These are phyloP conservation scores for Otus sunia DNA, from an alignment of 2,113 vertebrate species.

Conservation along the genomic window DNA sequence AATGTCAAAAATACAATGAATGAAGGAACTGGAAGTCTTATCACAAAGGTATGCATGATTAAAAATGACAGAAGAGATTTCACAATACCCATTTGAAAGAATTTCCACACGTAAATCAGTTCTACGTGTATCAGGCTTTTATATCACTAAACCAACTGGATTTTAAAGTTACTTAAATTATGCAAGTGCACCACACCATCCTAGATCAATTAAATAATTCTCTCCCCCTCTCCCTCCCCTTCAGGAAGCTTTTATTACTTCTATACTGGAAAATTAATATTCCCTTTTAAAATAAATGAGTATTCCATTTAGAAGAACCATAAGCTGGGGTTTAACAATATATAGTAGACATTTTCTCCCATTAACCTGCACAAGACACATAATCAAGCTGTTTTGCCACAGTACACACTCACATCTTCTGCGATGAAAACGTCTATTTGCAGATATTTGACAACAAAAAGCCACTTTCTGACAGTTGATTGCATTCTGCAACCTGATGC, in stretches of 20 bases:
- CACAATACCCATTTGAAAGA: neutral
- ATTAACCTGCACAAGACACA: neutral
- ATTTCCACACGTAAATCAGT: neutral
- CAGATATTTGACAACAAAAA: neutral
- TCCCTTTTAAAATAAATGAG: neutral
- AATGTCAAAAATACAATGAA: neutral
- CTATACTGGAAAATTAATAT: neutral
- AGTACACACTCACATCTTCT: rapidly evolving
- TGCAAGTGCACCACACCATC: neutral
- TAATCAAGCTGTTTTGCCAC: neutral
- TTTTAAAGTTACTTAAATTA: neutral
- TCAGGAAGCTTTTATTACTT: neutral
- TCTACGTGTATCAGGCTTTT: rapidly evolving
- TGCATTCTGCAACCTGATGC: neutral
- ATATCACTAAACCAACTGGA: neutral
- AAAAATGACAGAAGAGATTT: neutral
- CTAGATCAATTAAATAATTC: neutral
- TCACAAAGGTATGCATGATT: neutral
- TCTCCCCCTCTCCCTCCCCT: neutral
- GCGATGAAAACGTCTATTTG: neutral
- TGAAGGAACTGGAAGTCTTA: neutral
- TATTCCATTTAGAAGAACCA: neutral
- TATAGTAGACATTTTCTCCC: rapidly evolving
- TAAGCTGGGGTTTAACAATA: neutral
- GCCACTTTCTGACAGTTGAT: rapidly evolving